phyloP scores from a whole-genome alignment of 2,113 vertebrate genomes.

The Anarrhichthys ocellatus region DNA sequence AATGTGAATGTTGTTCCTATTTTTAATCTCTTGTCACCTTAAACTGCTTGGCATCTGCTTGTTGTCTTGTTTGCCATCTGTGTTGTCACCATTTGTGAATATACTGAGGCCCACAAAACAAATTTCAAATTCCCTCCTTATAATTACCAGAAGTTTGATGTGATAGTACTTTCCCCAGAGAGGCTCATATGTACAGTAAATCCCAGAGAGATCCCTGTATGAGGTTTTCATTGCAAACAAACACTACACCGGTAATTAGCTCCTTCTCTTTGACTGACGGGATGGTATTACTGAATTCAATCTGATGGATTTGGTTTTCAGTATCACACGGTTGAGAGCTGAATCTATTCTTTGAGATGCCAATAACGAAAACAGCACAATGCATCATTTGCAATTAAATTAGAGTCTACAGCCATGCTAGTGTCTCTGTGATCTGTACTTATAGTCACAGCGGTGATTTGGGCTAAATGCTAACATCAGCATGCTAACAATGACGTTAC shows the following conservation, averaged over 20 bases:
- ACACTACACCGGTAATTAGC: not conserved
- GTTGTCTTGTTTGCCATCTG: slow-evolving; percentile 43
- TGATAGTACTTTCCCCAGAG: slow-evolving; percentile 17
- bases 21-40: slow-evolving; percentile 25
- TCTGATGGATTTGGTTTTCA: not conserved
- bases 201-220: not conserved
- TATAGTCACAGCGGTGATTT: not conserved
- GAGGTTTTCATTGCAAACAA: slow-evolving; percentile 8
- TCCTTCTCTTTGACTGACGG: not conserved
- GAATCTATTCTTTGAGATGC: not conserved
- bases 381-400: not conserved
- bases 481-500: not conserved
- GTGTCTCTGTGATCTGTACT: not conserved
- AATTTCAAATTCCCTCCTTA: not conserved
- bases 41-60: slow-evolving; percentile 37
- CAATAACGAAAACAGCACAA: not conserved
- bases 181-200: slow-evolving; percentile 29
- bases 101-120: slow-evolving; percentile 2
- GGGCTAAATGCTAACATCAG: not conserved
- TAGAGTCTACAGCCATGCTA: not conserved
- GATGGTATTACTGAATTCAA: not conserved
- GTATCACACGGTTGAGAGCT: not conserved
- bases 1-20: not conserved
- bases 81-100: slow-evolving; percentile 14
- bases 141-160: slow-evolving; percentile 3